Conservation (phyloP, 2,888 invertebrate genomes). For the Nemapogon koenigi region DNA sequence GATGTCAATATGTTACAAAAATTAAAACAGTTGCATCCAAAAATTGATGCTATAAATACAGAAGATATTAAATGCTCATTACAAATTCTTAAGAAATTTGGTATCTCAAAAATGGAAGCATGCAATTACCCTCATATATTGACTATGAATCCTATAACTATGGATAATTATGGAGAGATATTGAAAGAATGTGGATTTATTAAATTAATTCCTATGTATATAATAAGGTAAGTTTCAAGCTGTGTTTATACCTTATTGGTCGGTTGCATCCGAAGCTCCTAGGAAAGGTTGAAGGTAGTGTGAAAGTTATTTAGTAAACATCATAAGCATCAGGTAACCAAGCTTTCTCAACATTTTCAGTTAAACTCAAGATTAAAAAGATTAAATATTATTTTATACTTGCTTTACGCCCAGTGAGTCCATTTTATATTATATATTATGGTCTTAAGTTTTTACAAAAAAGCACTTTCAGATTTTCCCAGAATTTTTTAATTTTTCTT, state of each 20-base stretch:
- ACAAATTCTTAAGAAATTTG: constrained; percentile 40
- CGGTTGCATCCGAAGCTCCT: too few relatives aligned
- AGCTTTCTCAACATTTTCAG: too few relatives aligned
- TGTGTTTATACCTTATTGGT: constrained; percentile 4
- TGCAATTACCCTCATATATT: constrained; percentile 61
- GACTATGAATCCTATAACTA: constrained; percentile 57
- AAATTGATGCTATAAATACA: constrained; percentile 31
- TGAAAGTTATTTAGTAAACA: too few relatives aligned
- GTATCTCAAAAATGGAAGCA: constrained; percentile 57
- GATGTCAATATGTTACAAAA: constrained; percentile 21
- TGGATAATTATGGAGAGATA: constrained; percentile 68
- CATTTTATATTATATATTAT: too few relatives aligned
- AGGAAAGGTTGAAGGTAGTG: too few relatives aligned
- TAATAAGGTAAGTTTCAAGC: constrained; percentile 35
- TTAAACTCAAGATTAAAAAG: too few relatives aligned
- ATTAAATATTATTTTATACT: too few relatives aligned
- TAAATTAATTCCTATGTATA: constrained; percentile 38
- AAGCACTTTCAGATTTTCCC: too few relatives aligned
- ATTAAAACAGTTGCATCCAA: constrained; percentile 39
- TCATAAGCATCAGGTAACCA: too few relatives aligned
- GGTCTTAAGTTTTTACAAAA: too few relatives aligned
- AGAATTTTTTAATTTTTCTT: too few relatives aligned
- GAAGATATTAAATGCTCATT: constrained; percentile 35
- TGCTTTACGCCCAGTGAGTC: too few relatives aligned
- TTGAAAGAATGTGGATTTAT: constrained; percentile 68